Percentiles rank a stretch among this genome's conserved stretches.
phyloP scores from a whole-genome alignment of 1,140 invertebrate genomes.

The Oncopodura yosiiana region DNA sequence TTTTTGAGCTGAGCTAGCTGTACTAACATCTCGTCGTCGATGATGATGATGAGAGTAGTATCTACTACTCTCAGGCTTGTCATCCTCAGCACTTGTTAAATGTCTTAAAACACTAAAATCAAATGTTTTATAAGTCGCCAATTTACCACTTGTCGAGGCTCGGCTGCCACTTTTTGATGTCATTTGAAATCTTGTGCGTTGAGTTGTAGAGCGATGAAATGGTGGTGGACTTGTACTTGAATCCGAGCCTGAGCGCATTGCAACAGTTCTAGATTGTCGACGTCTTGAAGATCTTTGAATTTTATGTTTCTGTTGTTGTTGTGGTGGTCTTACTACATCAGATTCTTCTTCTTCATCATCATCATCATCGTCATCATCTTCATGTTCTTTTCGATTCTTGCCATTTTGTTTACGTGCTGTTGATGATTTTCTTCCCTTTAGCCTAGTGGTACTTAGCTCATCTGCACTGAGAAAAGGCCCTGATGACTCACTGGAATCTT shows the following conservation, averaged over 20 bases:
- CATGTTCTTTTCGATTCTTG: too few species aligned
- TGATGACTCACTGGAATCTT: not conserved
- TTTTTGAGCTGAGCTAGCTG: constrained; percentile 7
- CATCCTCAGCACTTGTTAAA: not conserved
- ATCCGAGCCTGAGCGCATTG: not conserved
- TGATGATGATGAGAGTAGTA: too few species aligned
- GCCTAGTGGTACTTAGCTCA: not conserved
- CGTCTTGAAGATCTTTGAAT: too few species aligned
- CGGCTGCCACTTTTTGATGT: not conserved
- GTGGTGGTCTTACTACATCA: not conserved
- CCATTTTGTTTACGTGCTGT: too few species aligned
- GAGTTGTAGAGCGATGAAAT: not conserved
- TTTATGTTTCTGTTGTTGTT: not conserved
- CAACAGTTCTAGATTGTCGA: not conserved
- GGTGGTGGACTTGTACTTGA: constrained; percentile 1
- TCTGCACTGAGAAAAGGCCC: not conserved
- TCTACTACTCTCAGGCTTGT: not conserved
- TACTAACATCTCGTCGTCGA: not conserved
- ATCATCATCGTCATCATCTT: not conserved
- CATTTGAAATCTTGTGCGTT: not conserved
- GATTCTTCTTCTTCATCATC: not conserved
- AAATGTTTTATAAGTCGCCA: constrained; percentile 27
- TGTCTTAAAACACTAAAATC: constrained; percentile 28
- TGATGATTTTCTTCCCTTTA: not conserved
- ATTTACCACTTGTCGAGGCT: not conserved